A percentile compares a stretch with the other conserved stretches of the same genome.
phyloP scores from a whole-genome alignment of 2,797 vertebrate species.

The Babyrousa celebensis region DNA sequence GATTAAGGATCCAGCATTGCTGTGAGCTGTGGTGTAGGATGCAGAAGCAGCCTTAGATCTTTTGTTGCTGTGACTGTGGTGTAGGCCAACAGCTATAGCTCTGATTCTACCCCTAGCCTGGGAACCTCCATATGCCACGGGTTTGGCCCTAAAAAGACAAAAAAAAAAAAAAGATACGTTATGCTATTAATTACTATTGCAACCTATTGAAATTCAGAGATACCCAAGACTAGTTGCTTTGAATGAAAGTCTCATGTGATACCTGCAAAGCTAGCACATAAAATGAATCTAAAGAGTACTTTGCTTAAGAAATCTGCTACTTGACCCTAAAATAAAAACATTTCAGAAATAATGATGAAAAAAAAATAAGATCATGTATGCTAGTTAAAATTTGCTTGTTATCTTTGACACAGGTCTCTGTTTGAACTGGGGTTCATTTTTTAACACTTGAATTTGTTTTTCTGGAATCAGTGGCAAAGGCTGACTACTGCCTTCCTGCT shows the following conservation, averaged over 20 bases:
- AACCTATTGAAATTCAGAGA: slow-evolving; percentile 45
- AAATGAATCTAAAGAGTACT: slow-evolving; percentile 20
- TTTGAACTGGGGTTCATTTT: not conserved
- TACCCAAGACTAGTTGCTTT: slow-evolving; percentile 29
- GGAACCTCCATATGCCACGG: too few relatives aligned
- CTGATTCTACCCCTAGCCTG: too few relatives aligned
- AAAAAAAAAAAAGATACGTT: not conserved
- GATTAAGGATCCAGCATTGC: too few relatives aligned
- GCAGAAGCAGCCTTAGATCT: too few relatives aligned
- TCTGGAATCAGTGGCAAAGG: slow-evolving; percentile 70
- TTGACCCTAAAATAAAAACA: slow-evolving; percentile 30
- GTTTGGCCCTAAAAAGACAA: not conserved
- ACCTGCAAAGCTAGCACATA: not conserved
- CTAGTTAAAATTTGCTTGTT: slow-evolving; percentile 1
- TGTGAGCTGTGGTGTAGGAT: too few relatives aligned
- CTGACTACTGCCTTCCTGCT: slow-evolving; percentile 62
- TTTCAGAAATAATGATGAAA: not conserved
- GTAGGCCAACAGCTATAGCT: too few relatives aligned
- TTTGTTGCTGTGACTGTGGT: too few relatives aligned
- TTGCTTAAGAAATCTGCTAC: slow-evolving; percentile 51
- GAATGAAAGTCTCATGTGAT: slow-evolving; percentile 3
- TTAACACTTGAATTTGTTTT: slow-evolving; percentile 62
- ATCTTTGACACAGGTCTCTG: not conserved
- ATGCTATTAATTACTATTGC: slow-evolving; percentile 52
- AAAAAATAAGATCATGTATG: not conserved